A percentile compares a stretch with the other conserved stretches of the same genome.
Conservation (phyloP, 2,797 vertebrate genomes). For the Pseudopleuronectes americanus region DNA sequence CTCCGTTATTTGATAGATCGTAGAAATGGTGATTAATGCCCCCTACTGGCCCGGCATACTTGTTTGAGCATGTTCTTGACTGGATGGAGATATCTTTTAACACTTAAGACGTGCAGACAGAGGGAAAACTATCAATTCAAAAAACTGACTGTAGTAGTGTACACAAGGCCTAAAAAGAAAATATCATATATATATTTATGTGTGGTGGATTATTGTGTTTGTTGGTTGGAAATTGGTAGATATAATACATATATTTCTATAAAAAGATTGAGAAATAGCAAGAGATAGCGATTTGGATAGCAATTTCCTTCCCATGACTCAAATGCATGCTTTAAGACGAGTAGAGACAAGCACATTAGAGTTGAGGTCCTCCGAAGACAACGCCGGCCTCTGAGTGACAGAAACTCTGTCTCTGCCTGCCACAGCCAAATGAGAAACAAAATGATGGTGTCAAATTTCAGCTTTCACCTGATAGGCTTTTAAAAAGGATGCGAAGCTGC, state of each 20-base stretch:
- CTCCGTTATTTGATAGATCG: no score
- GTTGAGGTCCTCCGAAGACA: conserved; percentile 32
- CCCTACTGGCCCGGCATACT: no score
- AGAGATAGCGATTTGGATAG: neutral
- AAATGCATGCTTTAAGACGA: conserved; percentile 13
- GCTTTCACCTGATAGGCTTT: conserved; percentile 57
- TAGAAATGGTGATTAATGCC: no score
- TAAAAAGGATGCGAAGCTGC: conserved; percentile 40
- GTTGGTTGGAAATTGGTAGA: neutral
- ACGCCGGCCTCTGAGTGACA: conserved; percentile 55
- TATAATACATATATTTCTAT: neutral
- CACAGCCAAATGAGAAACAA: conserved; percentile 69
- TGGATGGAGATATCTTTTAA: no score
- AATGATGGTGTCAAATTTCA: conserved; percentile 68
- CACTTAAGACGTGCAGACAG: no score
- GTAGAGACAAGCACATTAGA: conserved; percentile 45
- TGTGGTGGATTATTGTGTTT: neutral
- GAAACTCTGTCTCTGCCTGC: conserved; percentile 49
- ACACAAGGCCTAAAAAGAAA: no score
- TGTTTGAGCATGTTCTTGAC: no score
- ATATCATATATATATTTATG: no score
- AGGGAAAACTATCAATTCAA: no score
- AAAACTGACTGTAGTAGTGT: no score
- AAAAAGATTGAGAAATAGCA: neutral
- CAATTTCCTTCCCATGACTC: conserved; percentile 27